These are phyloP conservation scores for Meriones unguiculatus DNA, from an alignment of 2,113 vertebrate genomes.

Conservation along the genomic window DNA sequence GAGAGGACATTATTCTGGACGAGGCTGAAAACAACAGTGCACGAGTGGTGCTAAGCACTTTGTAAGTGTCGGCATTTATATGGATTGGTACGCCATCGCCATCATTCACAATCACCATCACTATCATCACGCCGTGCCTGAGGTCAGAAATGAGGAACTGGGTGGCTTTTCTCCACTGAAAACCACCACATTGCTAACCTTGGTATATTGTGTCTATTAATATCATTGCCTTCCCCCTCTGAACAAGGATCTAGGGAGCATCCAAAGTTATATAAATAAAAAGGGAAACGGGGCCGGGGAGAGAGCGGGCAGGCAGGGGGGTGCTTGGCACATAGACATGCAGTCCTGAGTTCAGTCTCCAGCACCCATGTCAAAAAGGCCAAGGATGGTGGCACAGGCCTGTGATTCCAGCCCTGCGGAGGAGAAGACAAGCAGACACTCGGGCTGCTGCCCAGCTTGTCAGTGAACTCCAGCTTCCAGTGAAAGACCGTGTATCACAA, in stretches of 20 bases:
- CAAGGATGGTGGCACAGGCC: not conserved
- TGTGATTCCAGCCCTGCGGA: not conserved
- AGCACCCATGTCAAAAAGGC: not conserved
- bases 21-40: not conserved
- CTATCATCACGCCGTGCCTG: no score
- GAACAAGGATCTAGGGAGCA: not conserved
- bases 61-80: not conserved
- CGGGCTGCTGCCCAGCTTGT: no score
- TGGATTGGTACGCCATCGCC: not conserved
- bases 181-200: not conserved
- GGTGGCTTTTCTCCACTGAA: slow-evolving; percentile 11
- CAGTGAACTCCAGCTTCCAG: not conserved
- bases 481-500: not conserved
- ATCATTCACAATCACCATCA: not conserved
- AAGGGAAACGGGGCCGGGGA: not conserved
- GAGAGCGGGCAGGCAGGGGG: not conserved
- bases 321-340: not conserved
- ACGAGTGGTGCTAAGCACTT: not conserved
- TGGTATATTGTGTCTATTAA: not conserved
- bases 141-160: slow-evolving; percentile 5
- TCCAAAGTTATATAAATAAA: not conserved
- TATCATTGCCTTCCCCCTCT: not conserved
- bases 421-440: not conserved
- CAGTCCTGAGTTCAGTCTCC: not conserved
- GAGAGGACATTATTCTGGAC: not conserved